Evolutionary conservation across 2,888 invertebrate genomes (phyloP).

Genomic region (Tigriopus californicus): DNA sequence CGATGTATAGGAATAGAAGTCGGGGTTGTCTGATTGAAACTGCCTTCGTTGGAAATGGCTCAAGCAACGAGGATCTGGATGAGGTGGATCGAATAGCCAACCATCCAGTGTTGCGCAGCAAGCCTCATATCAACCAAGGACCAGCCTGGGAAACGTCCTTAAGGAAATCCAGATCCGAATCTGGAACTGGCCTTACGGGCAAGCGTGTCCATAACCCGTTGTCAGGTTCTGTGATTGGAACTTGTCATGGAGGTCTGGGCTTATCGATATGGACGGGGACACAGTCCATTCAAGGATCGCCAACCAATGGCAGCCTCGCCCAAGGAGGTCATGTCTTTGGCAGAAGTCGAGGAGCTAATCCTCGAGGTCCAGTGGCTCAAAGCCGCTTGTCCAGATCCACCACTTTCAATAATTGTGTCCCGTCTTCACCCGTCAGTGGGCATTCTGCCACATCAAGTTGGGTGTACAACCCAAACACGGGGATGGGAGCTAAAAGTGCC

Average conservation of each 20-base stretch:
- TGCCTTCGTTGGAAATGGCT: conserved; percentile 61
- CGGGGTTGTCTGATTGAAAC: conserved; percentile 50
- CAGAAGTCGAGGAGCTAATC: not conserved
- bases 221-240: no score
- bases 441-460: no score
- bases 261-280: not conserved
- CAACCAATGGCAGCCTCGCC: not conserved
- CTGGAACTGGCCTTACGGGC: not conserved
- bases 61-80: conserved; percentile 59
- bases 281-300: not conserved
- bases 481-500: no score
- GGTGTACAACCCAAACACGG: no score
- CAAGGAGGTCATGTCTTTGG: not conserved
- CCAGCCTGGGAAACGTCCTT: not conserved
- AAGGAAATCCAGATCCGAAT: conserved; percentile 7
- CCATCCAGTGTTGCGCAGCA: conserved; percentile 42
- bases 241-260: not conserved
- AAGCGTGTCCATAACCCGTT: not conserved
- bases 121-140: not conserved
- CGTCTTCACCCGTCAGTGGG: not conserved
- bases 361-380: not conserved
- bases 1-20: conserved; percentile 6
- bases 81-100: conserved; percentile 43
- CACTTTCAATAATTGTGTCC: not conserved
- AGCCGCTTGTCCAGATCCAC: not conserved